Evolutionary conservation across 2,797 vertebrate genomes (phyloP), one percentile per base, ranked within the genome.

Genomic region (Crenuchus spilurus): DNA sequence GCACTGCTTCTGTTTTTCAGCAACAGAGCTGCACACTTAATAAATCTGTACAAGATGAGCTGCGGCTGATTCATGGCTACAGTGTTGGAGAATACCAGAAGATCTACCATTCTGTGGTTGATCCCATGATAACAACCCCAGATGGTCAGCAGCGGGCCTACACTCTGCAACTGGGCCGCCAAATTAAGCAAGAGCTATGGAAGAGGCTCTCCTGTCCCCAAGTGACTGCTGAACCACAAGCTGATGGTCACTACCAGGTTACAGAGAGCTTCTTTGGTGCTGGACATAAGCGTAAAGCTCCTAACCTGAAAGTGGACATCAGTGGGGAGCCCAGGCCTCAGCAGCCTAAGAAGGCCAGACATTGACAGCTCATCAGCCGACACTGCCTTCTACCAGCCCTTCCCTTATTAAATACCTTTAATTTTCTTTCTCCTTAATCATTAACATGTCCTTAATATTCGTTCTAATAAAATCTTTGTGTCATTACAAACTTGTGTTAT

Each of bases 71-170:
- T 16, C 49, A 63, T 1, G 20, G 41, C 20, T 20, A 16, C 28
- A 37, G 10, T 11, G 28, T 26, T 4, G 6, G 9, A 6, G 37
- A 64, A 37, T 42, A 69, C 26, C 44, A 61, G 46, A 6, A 42
- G 14, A 41, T 66, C 18, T 67, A 33, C n/a, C 41, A 44, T 35
- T 52, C 69, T 10, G 42, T 72, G 11, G 62, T 72, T 22, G 69
- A 72, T 13, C 26, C 42, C 2, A n/a, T 72, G 49, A 39, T n/a
- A 7, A 26, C 6, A 2, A 49, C 28, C 13, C 5, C 41, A 42
- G 2, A 1, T 22, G 20, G 42, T 10, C 14, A 30, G 2, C 18
- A 18, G 16, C 7, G 9, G 24, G 35, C 20, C 1, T 18, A 49
- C 61, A 35, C 54, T 26, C 31, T 67, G 22, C 16, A 1, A 39